Base-by-base conservation (phyloP, 2,888 invertebrate genomes). In the Malacosoma neustria region DNA sequence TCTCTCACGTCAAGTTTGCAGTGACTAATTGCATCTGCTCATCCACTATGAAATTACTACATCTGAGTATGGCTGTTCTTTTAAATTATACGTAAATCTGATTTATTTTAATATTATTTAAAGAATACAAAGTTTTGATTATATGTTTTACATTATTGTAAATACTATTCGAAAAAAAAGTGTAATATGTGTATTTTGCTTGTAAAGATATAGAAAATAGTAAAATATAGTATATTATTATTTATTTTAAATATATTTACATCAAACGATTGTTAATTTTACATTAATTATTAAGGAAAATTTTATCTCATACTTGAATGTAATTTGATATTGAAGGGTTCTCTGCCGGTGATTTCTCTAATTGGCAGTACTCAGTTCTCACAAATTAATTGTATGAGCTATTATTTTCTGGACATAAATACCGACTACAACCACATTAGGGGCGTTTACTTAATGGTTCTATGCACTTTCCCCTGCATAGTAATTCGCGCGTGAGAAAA, bases 341-440 rank as follows among this genome's bases (percentile, higher is more conserved):
- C 66, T 54, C 50, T 57, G 49, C 55, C 66, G 60, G 56, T 71
- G 70, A 62, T 49, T 58, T 49, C 57, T 58, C 62, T 77, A 75
- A 79, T 75, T 68, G 62, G 46, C 50, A 54, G 51, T 46, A 43
- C 43, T 50, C n/a, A n/a, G n/a, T n/a, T n/a, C n/a, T n/a, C n/a
- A n/a, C n/a, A n/a, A n/a, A n/a, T 58, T 75, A 74, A 75, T 76
- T 70, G 62, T 55, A 57, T 48, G 57, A 54, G 3, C 9, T 22
- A 9, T 72, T 70, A 76, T 77, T 76, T 72, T 55, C 58, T 63
- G 67, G 62, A 68, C 64, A 59, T 63, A 63, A 73, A 61, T 60
- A 54, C 54, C 62, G 44, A 45, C 55, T 55, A 59, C 50, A 48
- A 56, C 44, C 54, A 39, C 51, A 66, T 62, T 61, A 60, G 58